Conservation (phyloP, 2,113 vertebrate species). For the Chunga burmeisteri region DNA sequence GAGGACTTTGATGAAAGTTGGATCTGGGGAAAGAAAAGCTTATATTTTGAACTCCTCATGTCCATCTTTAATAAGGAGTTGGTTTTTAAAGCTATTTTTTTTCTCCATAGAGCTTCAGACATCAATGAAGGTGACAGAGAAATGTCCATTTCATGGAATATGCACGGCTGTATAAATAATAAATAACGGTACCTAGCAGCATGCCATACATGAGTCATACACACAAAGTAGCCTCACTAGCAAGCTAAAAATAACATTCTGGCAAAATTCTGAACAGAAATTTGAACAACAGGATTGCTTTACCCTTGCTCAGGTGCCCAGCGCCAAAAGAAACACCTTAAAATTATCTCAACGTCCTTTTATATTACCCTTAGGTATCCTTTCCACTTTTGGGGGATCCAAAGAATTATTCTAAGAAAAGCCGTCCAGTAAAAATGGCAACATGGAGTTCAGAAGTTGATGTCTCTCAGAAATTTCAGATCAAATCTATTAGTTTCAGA, state of each 20-base stretch:
- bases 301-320: neutral
- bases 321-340: neutral
- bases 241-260: neutral
- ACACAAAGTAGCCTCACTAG: neutral
- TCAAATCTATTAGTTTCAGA: neutral
- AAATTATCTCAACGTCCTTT: neutral
- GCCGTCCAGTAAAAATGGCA: neutral
- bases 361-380: neutral
- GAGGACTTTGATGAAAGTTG: neutral
- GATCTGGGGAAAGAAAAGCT: neutral
- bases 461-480: neutral
- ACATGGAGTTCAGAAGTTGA: neutral
- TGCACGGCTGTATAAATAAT: constrained; percentile 43
- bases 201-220: neutral
- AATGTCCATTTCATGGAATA: constrained; percentile 14
- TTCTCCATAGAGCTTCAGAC: neutral
- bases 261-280: neutral
- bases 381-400: neutral
- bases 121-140: neutral
- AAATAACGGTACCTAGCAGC: constrained; percentile 14
- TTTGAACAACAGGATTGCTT: neutral
- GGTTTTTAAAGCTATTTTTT: neutral
- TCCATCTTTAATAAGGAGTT: neutral
- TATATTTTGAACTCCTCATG: neutral
- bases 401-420: neutral